Evolutionary conservation across 1,140 invertebrate species (phyloP), one percentile per base, ranked within the genome.

Genomic region (Zaprionus kolodkinae): DNA sequence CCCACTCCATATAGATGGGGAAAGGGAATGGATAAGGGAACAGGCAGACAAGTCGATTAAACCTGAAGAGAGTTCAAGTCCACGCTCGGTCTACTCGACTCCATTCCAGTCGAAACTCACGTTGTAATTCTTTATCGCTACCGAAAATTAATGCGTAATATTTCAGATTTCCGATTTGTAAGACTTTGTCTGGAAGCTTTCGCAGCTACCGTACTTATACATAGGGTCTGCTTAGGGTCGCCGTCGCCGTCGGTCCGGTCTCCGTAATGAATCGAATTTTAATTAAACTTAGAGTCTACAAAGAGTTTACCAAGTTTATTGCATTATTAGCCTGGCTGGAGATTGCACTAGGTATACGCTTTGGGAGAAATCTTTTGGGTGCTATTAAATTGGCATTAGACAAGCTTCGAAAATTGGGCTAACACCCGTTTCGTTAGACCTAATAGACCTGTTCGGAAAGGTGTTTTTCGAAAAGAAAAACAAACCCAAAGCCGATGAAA

Each of bases 111-210:
- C 13, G 10, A 33, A 45, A 36, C 67, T 70, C 70, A 63, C 54
- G 50, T 62, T 67, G 75, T 88, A 89, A 89, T 88, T 84, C 75
- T 61, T 76, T 77, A 84, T 78, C 85, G 85, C 85, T 88, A 89
- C 85, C 78, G 85, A 88, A 88, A 89, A 88, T 88, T 84, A 89
- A 88, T 88, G 85, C 85, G 85, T 85, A 81, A 35, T 81, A 81
- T 78, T 85, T 85, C 38, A 27, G 69, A 81, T 78, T 85, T 85
- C 43, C 25, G 69, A 81, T 84, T 83, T 88, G 68, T 70, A 75
- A 35, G 55, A 48, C 56, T 64, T 73, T 66, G 57, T 72, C 68
- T 56, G 63, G 43, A 30, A 72, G 57, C 73, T 80, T 72, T 72
- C 54, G 65, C 45, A 9, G 66, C 76, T 78, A 72, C 72, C 59